Evolutionary conservation across 2,888 invertebrate species (phyloP), one percentile per base, ranked within the genome.

Genomic region (Meteorus cinctellus): DNA sequence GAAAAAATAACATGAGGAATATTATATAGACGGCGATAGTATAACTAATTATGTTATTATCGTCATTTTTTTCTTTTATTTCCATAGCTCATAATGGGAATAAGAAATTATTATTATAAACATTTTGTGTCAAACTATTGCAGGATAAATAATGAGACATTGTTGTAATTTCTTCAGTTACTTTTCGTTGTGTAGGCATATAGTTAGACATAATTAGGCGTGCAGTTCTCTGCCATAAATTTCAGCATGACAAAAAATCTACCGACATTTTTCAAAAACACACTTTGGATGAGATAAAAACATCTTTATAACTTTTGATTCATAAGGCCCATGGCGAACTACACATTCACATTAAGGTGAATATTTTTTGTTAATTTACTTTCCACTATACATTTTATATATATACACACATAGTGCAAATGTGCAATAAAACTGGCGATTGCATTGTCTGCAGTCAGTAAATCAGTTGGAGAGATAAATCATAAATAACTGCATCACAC

Each of bases 401-500:
- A 48, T 48, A n/a, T 48, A 48, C 14, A 48, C 14, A 48, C 41
- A 41, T 48, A n/a, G 48, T 48, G 1, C 3, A n/a, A 48, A 16
- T 48, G 48, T 63, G 63, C 5, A n/a, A n/a, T 63, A 31, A 31
- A 34, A 31, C 29, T n/a, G 63, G 14, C 34, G 60, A 29, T 24
- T 60, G 60, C 29, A 29, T 60, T 60, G n/a, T 60, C 60, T 60
- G 27, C 60, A 60, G 60, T 60, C 29, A 60, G 29, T 14, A 60
- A 29, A 29, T 60, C 12, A 29, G 4, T 19, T 14, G 24, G 12
- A 10, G 12, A 60, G 60, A 60, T 60, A 60, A 67, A 67, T 67
- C 67, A 67, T 45, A 29, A 48, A 67, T 45, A 67, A 48, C 48
- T 67, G 67, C 67, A 55, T 27, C 24, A 19, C 51, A 31, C 14